Evolutionary conservation across 2,113 vertebrate species (phyloP).

Genomic region (Galeopterus variegatus): DNA sequence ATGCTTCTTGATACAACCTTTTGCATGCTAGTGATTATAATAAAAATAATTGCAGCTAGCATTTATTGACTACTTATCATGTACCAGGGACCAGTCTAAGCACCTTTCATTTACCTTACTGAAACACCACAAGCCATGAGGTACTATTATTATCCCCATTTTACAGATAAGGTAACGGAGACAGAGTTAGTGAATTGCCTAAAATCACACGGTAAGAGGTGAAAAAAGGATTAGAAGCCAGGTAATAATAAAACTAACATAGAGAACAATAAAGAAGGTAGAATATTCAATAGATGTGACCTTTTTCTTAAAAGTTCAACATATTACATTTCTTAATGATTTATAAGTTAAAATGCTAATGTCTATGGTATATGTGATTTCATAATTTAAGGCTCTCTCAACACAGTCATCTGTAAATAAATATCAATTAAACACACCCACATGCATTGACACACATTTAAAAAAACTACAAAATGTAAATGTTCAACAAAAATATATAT

Average conservation of each 20-base stretch:
- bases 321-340: constrained; percentile 8
- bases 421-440: background rate
- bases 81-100: background rate
- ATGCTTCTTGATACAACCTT: background rate
- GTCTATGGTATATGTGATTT: background rate
- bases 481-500: background rate
- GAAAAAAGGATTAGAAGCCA: background rate
- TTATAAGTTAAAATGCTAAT: constrained; percentile 34
- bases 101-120: background rate
- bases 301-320: constrained; percentile 37
- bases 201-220: background rate
- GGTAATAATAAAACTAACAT: background rate
- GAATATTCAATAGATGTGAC: background rate
- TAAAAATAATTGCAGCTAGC: background rate
- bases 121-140: background rate
- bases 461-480: constrained; percentile 29
- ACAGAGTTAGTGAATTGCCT: background rate
- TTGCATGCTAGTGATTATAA: background rate
- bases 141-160: background rate
- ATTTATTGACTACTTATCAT: background rate
- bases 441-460: background rate
- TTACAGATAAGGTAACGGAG: background rate
- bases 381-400: constrained; percentile 29
- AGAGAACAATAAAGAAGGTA: background rate
- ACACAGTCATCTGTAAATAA: background rate